Evolutionary conservation across 2,797 vertebrate species (phyloP).

Genomic region (Chromobotia macracanthus): DNA sequence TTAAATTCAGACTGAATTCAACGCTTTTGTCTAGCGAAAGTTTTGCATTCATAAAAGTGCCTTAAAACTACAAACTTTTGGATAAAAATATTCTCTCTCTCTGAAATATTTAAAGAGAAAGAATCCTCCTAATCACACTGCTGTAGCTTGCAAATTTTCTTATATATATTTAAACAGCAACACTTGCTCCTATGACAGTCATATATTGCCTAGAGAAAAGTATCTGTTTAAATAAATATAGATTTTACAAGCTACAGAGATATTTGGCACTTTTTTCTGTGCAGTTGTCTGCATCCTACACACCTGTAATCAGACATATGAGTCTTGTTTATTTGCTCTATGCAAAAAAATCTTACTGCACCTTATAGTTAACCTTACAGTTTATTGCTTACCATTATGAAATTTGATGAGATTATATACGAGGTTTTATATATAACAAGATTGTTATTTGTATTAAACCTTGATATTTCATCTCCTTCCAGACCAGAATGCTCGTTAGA

Average conservation of each 20-base stretch:
- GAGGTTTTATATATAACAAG: no score
- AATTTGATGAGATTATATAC: no score
- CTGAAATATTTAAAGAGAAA: conserved; percentile 1
- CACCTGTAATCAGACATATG: not conserved
- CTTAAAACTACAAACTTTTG: no score
- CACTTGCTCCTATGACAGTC: not conserved
- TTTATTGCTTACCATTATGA: no score
- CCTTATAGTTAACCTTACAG: no score
- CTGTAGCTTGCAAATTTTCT: not conserved
- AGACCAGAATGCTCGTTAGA: conserved; percentile 19
- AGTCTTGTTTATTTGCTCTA: not conserved
- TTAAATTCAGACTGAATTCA: no score
- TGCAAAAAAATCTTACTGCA: not conserved
- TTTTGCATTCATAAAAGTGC: no score
- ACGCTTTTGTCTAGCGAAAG: no score
- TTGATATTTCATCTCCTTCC: conserved; percentile 25
- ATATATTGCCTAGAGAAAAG: not conserved
- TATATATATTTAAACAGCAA: conserved; percentile 6
- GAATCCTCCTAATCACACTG: not conserved
- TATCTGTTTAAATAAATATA: conserved; percentile 7
- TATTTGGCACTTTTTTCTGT: not conserved
- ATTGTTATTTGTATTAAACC: conserved; percentile 24
- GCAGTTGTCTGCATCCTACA: not conserved
- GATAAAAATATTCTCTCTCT: no score
- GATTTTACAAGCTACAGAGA: not conserved